Evolutionary conservation across 2,113 vertebrate species (phyloP).

Genomic region (Aleadryas rufinucha): DNA sequence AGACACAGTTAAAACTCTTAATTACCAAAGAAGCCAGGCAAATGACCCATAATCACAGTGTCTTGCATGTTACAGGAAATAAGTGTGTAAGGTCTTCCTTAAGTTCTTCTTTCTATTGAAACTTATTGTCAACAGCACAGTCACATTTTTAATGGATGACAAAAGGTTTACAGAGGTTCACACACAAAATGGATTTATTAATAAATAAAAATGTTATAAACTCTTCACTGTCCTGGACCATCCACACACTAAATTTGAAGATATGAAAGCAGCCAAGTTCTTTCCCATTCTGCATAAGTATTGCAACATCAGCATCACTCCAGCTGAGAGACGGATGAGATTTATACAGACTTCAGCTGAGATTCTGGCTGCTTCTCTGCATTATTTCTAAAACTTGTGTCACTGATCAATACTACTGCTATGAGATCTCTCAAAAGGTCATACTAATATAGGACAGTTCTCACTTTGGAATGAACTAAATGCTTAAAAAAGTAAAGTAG

Average conservation of each 20-base stretch:
- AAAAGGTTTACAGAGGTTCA: not conserved
- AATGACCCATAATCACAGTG: constrained; percentile 70
- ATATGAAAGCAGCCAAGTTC: constrained; percentile 16
- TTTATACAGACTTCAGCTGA: constrained; percentile 39
- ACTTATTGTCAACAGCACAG: not conserved
- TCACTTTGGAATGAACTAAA: constrained; percentile 35
- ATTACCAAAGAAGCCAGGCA: constrained; percentile 63
- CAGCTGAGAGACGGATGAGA: constrained; percentile 26
- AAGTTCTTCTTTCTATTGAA: not conserved
- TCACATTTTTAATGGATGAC: not conserved
- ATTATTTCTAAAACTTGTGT: constrained; percentile 19
- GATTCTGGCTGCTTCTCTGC: not conserved
- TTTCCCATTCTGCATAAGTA: not conserved
- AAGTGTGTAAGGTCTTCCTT: constrained; percentile 5
- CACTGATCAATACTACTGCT: constrained; percentile 18
- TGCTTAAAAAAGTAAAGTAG: constrained; percentile 1
- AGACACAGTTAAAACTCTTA: constrained; percentile 74
- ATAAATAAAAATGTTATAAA: not conserved
- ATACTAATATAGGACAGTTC: constrained; percentile 15
- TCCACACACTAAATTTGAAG: constrained; percentile 11
- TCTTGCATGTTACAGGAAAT: constrained; percentile 35
- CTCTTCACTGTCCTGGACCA: not conserved
- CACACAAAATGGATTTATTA: constrained; percentile 12
- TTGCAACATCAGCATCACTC: constrained; percentile 24
- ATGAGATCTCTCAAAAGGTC: constrained; percentile 28